Evolutionary conservation across 1,140 invertebrate species (phyloP), one percentile per base, ranked within the genome.

Genomic region (Macrostomum lignano): DNA sequence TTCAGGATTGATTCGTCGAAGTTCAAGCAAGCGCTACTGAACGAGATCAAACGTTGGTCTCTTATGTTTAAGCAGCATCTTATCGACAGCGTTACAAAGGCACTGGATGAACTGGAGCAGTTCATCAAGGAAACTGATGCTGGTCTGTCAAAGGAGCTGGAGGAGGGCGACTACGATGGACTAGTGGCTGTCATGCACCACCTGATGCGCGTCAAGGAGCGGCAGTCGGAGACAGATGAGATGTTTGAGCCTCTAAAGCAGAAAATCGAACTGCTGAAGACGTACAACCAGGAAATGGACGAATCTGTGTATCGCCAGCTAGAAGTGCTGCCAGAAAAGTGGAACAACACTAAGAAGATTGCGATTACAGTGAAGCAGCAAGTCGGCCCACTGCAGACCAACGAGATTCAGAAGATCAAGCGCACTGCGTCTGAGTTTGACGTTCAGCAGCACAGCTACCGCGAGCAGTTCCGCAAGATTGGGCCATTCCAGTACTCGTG

Each of bases 51-150:
- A 45, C 75, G 76, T 56, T 91, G 82, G 81, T 74, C 75, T 7
- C 72, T 73, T 40, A 82, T 84, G 73, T 88, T 84, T 53, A 86
- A 88, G 52, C 69, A 79, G 46, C 74, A 88, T 62, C 62, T 91
- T 6, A 74, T 86, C 22, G 70, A 77, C 46, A 72, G 72, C 44
- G 77, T 84, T 1, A 82, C 2, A 36, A 38, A 14, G 36, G 59
- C 57, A 38, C 42, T 63, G 39, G 50, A 51, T 17, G 60, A 68
- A n/a, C 42, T 72, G 31, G 52, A 59, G 20, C 51, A 59, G 5
- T 72, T 74, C 42, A 64, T 71, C 21, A 51, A 58, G 19, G 51
- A 54, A 17, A 65, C 67, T 3, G 61, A 67, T 37, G 45, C 49
- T 10, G 72, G 72, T 30, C 53, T 88, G n/a, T 62, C 71, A 3